A percentile compares a stretch with the other conserved stretches of the same genome.
Conservation (phyloP, 2,113 vertebrate species). For the Glaucomys volans region DNA sequence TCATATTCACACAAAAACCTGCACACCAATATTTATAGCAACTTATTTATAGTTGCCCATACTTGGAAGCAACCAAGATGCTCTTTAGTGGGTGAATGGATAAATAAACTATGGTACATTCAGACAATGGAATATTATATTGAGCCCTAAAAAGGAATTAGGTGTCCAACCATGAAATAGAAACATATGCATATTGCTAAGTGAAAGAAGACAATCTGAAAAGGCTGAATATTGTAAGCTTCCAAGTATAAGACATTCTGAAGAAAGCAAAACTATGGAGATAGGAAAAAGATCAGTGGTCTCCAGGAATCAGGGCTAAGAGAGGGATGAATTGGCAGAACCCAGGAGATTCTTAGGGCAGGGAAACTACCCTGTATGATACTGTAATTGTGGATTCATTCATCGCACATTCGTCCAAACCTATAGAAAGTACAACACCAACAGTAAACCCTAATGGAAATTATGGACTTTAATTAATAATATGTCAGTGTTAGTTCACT, state of each 20-base stretch:
- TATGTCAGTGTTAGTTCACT: background rate
- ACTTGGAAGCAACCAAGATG: background rate
- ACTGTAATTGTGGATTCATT: too few relatives aligned
- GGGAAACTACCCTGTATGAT: background rate
- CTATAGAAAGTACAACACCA: background rate
- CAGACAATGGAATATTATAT: background rate
- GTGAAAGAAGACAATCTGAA: slow-evolving; percentile 14
- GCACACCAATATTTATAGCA: background rate
- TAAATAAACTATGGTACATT: background rate
- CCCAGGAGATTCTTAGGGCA: background rate
- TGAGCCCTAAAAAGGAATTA: background rate
- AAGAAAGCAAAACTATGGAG: background rate
- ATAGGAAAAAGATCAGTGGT: background rate
- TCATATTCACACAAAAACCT: background rate
- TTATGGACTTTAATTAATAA: background rate
- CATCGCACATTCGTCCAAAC: background rate
- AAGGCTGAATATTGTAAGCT: background rate
- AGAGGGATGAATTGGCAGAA: background rate
- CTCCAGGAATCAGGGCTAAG: background rate
- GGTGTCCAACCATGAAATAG: background rate
- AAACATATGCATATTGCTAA: background rate
- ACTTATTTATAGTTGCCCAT: background rate
- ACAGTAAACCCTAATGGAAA: background rate
- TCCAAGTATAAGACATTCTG: background rate
- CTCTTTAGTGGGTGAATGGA: background rate